Evolutionary conservation across 2,113 vertebrate species (phyloP), one percentile per base, ranked within the genome.

Genomic region (Cavia porcellus): DNA sequence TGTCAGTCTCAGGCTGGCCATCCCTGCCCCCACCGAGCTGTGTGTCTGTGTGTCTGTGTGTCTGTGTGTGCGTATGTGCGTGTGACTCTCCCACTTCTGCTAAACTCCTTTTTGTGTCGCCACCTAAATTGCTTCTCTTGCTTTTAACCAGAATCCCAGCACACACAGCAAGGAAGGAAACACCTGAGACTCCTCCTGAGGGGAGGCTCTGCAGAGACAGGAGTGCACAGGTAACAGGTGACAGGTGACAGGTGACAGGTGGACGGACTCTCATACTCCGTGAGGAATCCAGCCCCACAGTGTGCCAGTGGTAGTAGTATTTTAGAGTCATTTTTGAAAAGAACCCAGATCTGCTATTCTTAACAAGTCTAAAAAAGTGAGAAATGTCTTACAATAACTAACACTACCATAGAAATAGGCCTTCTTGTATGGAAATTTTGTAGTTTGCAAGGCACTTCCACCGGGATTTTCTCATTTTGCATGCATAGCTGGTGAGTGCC

Each of bases 331-430:
- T 77, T 91, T 94, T 92, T 92, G 38, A 35, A 77, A 64, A 83
- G 52, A 89, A 87, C 64, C 20, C 14, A 96, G 68, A 68, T 95
- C 42, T 93, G 42, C 70, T 92, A 30, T 87, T 92, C 70, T 95
- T 94, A 90, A 75, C 47, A 52, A 10, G 57, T 77, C 62, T 93
- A 57, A 86, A 89, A 74, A 79, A 52, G 4, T 50, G 3, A 94
- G 52, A 38, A 92, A 81, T 38, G 22, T n/a, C 45, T 86, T 86
- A 57, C 19, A 30, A 83, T 74, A 86, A 93, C 42, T 22, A 55
- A n/a, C 50, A 30, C 20, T 88, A 45, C 47, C 35, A 11, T 64
- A 83, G 89, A 94, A 89, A 86, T 88, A 42, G 77, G 38, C 6
- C 19, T 35, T 87, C 70, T 89, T 47, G 20, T 85, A 66, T 72